phyloP scores from a whole-genome alignment of 2,113 vertebrate species.

The Passer domesticus region DNA sequence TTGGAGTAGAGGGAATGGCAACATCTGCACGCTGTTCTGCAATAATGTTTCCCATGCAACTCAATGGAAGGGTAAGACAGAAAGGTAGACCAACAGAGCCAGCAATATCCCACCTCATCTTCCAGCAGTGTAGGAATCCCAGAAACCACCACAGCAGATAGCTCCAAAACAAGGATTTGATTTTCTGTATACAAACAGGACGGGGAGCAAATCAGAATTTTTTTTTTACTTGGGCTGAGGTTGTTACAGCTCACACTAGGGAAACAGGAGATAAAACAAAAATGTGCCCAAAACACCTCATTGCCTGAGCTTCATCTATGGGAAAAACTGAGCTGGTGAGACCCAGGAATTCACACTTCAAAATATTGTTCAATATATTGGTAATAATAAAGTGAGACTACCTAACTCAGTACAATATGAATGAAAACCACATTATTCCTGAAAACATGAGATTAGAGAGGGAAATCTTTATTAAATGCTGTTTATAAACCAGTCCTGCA shows the following conservation, averaged over 20 bases:
- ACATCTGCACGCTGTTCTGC: background rate
- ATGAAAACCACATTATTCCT: background rate
- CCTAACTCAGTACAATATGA: background rate
- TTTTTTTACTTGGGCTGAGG: background rate
- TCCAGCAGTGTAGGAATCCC: background rate
- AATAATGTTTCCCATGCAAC: background rate
- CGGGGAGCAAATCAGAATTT: background rate
- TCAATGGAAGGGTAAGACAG: background rate
- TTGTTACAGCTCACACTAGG: background rate
- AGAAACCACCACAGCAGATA: background rate
- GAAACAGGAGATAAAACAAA: background rate
- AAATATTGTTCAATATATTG: background rate
- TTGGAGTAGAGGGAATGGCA: background rate
- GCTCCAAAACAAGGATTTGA: background rate
- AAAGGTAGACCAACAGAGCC: background rate
- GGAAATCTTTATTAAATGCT: conserved; percentile 6
- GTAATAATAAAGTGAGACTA: background rate
- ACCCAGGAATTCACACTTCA: background rate
- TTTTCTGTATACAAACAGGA: background rate
- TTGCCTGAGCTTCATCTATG: background rate
- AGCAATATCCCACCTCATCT: background rate
- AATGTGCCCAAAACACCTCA: background rate
- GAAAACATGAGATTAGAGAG: background rate
- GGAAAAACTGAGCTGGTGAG: background rate
- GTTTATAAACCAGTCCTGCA: background rate